Percentiles rank a stretch among this genome's conserved stretches.
Evolutionary conservation across 2,113 vertebrate species (phyloP).

Genomic region (Chauna torquata): DNA sequence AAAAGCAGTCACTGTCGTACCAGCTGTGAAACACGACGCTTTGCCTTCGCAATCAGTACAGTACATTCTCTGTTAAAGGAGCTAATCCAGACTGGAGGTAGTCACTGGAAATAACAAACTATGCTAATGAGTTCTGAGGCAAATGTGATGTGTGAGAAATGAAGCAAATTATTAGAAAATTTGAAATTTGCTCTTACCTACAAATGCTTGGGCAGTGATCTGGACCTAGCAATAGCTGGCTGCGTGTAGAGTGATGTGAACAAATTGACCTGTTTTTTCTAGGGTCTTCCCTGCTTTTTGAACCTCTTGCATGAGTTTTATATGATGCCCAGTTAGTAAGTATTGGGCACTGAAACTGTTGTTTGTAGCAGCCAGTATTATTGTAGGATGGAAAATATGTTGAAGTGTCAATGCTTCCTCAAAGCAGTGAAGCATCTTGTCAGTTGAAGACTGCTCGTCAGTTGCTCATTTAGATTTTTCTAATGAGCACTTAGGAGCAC

Average conservation of each 20-base stretch:
- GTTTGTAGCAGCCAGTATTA: background rate
- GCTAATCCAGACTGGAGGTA: background rate
- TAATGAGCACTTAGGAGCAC: slow-evolving; percentile 17
- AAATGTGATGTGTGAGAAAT: background rate
- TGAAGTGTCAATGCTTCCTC: background rate
- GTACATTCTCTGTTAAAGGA: background rate
- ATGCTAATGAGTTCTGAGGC: rapidly evolving
- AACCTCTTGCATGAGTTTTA: background rate
- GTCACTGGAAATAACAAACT: background rate
- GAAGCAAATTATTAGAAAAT: background rate
- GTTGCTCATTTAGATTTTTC: slow-evolving; percentile 35
- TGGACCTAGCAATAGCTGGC: background rate
- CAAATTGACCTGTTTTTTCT: background rate
- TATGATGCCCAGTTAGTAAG: background rate
- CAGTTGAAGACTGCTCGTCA: background rate
- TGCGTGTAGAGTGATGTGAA: background rate
- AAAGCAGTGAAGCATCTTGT: background rate
- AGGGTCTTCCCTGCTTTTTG: background rate
- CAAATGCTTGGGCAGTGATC: background rate
- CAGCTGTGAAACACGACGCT: background rate
- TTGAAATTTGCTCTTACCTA: background rate
- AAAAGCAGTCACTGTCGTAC: background rate
- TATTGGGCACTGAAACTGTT: background rate
- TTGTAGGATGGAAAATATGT: background rate
- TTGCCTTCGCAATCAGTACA: background rate